Evolutionary conservation across 1,140 invertebrate species (phyloP), one percentile per base, ranked within the genome.

Genomic region (Bombus picipes): DNA sequence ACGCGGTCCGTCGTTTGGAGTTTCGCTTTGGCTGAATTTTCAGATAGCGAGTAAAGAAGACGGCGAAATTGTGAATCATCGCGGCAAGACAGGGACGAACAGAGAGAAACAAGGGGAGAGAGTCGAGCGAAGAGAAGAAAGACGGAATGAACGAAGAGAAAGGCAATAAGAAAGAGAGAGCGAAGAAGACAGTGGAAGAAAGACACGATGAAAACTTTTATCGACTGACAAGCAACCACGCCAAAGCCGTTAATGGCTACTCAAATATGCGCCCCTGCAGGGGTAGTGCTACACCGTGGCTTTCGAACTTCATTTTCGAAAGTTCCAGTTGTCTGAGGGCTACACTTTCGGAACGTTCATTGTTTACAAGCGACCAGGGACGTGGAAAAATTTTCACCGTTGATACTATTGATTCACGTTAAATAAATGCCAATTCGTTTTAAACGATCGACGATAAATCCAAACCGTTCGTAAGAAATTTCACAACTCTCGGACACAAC

Each of bases 231-330:
- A 88, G 86, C 87, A 92, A 91, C 88, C 86, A 59, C 91, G 84
- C 86, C 86, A 92, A 92, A 92, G 92, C 91, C 91, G 89, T 93
- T 93, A 93, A 92, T 92, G 91, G 92, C 89, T 92, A 92, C 91
- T 92, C 91, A 92, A 92, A 91, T 92, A 92, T 92, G 91, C 92
- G 90, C 86, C 89, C 86, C 81, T 81, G 53, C 62, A 68, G 73
- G 43, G 81, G 28, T 76, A 83, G 81, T 90, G 53, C 81, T 90
- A 74, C 76, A 83, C 83, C 81, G 83, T 90, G 90, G 91, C 91
- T 92, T 92, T 91, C 90, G 85, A 92, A 92, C 92, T 92, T 92
- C 87, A 91, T 91, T 91, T 91, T 92, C 85, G 83, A 89, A 92
- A 92, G 90, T 92, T 92, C 78, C 72, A 90, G 65, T 81, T 81